Evolutionary conservation across 2,113 vertebrate species (phyloP).

Genomic region (Atractosteus spatula): DNA sequence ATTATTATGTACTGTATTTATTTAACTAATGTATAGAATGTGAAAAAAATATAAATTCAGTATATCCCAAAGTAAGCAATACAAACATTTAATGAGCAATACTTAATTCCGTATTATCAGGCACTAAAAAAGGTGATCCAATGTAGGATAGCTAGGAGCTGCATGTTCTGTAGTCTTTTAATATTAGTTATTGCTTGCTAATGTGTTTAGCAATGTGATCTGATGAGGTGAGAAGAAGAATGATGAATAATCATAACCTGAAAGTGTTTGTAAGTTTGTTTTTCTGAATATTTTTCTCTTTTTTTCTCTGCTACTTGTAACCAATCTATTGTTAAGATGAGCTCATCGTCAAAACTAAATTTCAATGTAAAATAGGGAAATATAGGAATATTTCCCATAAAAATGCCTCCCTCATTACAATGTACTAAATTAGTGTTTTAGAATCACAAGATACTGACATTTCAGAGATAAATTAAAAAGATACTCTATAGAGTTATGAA

Average conservation of each 20-base stretch:
- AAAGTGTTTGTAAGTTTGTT: not conserved
- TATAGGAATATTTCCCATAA: no score
- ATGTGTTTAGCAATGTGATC: constrained; percentile 5
- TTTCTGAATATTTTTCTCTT: not conserved
- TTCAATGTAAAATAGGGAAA: no score
- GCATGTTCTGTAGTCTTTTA: not conserved
- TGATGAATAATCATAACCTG: not conserved
- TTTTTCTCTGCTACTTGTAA: not conserved
- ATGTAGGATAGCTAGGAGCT: not conserved
- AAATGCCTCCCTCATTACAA: no score
- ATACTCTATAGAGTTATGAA: not conserved
- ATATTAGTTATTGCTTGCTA: constrained; percentile 1
- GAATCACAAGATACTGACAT: no score
- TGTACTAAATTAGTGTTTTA: no score
- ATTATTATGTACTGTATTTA: not conserved
- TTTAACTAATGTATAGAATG: no score
- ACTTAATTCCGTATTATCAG: no score
- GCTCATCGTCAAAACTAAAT: no score
- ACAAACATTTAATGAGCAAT: no score
- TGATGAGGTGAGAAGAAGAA: not conserved
- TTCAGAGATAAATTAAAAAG: not conserved
- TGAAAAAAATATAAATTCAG: no score
- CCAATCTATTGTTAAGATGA: not conserved
- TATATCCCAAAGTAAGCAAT: no score
- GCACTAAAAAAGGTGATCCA: no score